Base-by-base conservation (phyloP, 2,888 invertebrate species). In the Lutraria lutraria region DNA sequence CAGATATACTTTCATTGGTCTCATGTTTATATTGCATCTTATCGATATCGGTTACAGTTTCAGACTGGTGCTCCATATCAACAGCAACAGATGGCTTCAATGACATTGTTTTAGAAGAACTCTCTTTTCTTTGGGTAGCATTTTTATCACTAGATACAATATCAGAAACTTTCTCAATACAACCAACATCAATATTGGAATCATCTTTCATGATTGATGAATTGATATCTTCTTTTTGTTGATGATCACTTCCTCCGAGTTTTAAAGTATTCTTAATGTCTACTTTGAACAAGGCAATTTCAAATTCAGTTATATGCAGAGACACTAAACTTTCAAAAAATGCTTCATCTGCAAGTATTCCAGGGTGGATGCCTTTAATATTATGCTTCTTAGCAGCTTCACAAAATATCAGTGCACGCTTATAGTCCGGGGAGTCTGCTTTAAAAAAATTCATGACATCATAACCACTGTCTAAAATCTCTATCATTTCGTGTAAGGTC, bases 321-420 rank as follows among this genome's bases (percentile, higher is more conserved):
- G 56, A 85, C 19, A 85, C 29, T 31, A 85, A 68, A 56, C 80
- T 80, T 29, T 15, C n/a, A 53, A 53, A 85, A 31, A 85, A 85
- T 4, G 31, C 60, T 8, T 80, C 60, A 15, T 19, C 16, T 15
- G n/a, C n/a, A n/a, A n/a, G n/a, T n/a, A 85, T 79, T 13, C 54
- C 43, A 25, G 85, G 31, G 21, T 54, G 52, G 0, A 85, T 34
- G n/a, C 85, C 25, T 8, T 31, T 76, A 12, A 85, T 34, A 56
- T 56, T 56, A 80, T 54, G n/a, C 53, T 80, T 79, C 34, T 76
- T 63, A 1, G 56, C 56, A 76, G 79, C 79, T 79, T 80, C 29
- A 80, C 80, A 85, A 15, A 85, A 43, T 21, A 21, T 21, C 25
- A 34, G 15, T 54, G 85, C 85, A 43, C 85, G 63, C 25, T n/a